phyloP scores from a whole-genome alignment of 2,113 vertebrate genomes.

The Neomonachus schauinslandi region DNA sequence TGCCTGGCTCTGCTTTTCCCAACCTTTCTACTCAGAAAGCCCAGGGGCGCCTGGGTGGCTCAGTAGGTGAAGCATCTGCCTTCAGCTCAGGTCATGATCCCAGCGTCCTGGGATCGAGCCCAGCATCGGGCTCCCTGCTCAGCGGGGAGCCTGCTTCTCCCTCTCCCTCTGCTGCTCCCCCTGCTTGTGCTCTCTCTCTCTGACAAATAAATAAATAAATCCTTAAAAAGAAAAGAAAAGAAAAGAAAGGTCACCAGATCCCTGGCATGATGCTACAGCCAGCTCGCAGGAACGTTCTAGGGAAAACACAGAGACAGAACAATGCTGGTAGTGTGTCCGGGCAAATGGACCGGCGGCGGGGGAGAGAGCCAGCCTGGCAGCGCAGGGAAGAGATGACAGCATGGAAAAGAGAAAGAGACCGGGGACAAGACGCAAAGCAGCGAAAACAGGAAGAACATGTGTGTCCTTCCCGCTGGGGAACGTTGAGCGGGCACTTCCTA shows the following conservation, averaged over 20 bases:
- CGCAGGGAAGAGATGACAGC: neutral
- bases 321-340: neutral
- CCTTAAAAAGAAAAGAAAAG: too few species aligned
- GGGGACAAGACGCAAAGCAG: neutral
- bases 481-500: neutral
- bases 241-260: neutral
- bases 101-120: neutral
- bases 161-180: too few species aligned
- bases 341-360: neutral
- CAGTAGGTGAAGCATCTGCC: too few species aligned
- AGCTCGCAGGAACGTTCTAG: neutral
- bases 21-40: neutral
- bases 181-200: too few species aligned
- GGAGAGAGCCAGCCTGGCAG: neutral
- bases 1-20: neutral
- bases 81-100: neutral
- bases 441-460: too few species aligned
- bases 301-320: neutral
- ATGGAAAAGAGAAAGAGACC: neutral
- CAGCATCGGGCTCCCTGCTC: too few species aligned
- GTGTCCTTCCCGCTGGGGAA: neutral
- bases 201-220: too few species aligned
- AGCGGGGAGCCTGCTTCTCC: too few species aligned
- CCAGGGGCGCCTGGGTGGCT: neutral
- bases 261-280: neutral